Conservation (phyloP, 1,140 invertebrate genomes). For the Sycophaga agraensis region DNA sequence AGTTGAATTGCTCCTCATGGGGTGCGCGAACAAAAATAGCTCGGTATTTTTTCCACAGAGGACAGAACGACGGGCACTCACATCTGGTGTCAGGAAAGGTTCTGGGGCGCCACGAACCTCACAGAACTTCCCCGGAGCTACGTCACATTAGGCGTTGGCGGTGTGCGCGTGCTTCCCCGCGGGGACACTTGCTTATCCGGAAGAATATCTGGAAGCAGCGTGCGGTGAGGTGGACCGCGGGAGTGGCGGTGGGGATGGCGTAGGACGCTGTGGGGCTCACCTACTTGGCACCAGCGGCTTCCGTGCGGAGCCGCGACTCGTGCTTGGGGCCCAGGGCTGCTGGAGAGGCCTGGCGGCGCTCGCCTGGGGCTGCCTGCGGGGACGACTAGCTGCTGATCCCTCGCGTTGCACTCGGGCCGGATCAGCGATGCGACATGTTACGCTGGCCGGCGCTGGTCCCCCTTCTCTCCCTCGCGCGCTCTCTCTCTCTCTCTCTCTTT, state of each 20-base stretch:
- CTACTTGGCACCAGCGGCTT: slow-evolving; percentile 54
- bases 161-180: slow-evolving; percentile 51
- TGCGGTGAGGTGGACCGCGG: too few relatives aligned
- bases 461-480: too few relatives aligned
- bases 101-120: slow-evolving; percentile 43
- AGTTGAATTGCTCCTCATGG: slow-evolving; percentile 45
- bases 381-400: too few relatives aligned
- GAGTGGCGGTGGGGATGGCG: too few relatives aligned
- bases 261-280: too few relatives aligned
- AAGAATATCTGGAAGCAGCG: slow-evolving; percentile 53
- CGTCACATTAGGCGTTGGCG: slow-evolving; percentile 54
- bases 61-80: slow-evolving; percentile 52
- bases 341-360: too few relatives aligned
- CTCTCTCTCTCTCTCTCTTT: too few relatives aligned
- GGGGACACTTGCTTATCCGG: slow-evolving; percentile 46
- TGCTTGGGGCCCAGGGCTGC: too few relatives aligned
- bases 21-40: slow-evolving; percentile 46
- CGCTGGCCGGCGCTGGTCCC: too few relatives aligned
- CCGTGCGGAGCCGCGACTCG: slow-evolving; percentile 41
- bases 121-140: slow-evolving; percentile 42
- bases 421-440: too few relatives aligned
- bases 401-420: too few relatives aligned
- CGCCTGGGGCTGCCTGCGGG: too few relatives aligned
- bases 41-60: slow-evolving; percentile 54
- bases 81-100: slow-evolving; percentile 45